A percentile compares a stretch with the other conserved stretches of the same genome.
Conservation (phyloP, 2,113 vertebrate species). For the Platichthys stellatus region DNA sequence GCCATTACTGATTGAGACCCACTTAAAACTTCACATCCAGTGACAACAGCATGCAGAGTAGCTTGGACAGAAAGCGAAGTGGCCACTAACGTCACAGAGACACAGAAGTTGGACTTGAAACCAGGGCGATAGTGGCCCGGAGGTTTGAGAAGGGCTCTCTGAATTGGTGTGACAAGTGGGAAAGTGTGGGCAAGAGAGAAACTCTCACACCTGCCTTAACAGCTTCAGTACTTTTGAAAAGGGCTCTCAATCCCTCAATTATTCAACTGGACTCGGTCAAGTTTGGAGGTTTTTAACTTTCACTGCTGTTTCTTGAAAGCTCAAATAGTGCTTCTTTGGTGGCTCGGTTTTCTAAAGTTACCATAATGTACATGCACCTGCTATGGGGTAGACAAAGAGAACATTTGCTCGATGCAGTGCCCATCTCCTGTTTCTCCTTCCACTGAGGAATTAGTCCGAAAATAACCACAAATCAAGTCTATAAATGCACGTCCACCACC, state of each 20-base stretch:
- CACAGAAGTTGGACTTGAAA: not conserved
- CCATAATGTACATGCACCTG: not conserved
- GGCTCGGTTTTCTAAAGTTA: not conserved
- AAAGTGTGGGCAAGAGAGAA: constrained; percentile 23
- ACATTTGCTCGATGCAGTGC: not conserved
- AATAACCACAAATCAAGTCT: constrained; percentile 4
- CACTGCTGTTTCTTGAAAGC: not conserved
- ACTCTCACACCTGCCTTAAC: not conserved
- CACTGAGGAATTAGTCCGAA: not conserved
- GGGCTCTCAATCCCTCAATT: constrained; percentile 22
- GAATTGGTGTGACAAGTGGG: constrained; percentile 12
- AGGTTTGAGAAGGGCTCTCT: constrained; percentile 17
- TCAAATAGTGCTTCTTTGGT: not conserved
- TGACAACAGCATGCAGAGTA: constrained; percentile 7
- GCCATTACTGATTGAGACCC: constrained; percentile 11
- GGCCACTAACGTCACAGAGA: not conserved
- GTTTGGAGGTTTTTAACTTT: not conserved
- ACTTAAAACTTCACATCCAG: constrained; percentile 12
- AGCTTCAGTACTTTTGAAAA: not conserved
- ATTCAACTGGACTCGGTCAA: not conserved
- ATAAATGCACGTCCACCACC: constrained; percentile 8
- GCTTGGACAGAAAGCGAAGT: constrained; percentile 1
- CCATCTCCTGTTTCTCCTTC: not conserved
- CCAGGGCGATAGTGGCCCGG: not conserved
- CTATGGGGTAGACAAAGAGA: not conserved